A percentile compares a stretch with the other conserved stretches of the same genome.
These are phyloP conservation scores for Lasioglossum malachurum DNA, from an alignment of 2,888 invertebrate genomes.

Conservation along the genomic window DNA sequence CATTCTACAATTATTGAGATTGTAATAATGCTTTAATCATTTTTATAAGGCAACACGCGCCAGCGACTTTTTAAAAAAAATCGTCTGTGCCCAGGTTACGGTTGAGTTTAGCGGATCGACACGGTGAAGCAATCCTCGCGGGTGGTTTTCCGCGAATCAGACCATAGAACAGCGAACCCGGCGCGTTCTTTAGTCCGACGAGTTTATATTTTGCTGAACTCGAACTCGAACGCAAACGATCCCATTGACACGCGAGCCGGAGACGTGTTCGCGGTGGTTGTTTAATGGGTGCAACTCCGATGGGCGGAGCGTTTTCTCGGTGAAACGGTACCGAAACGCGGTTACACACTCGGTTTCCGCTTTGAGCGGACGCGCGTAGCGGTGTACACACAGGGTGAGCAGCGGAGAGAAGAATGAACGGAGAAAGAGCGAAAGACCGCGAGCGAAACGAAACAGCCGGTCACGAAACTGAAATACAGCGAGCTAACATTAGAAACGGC, in stretches of 20 bases:
- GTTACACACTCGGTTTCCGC: constrained; percentile 67
- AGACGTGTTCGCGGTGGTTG: not conserved
- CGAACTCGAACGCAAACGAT: not conserved
- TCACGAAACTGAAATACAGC: constrained; percentile 60
- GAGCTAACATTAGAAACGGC: constrained; percentile 64
- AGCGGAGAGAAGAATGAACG: constrained; percentile 37
- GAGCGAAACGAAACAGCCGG: constrained; percentile 2
- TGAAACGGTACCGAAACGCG: constrained; percentile 68
- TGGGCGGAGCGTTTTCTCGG: constrained; percentile 54
- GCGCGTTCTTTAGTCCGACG: not conserved
- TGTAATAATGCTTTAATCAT: too few species aligned
- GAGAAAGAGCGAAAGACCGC: constrained; percentile 16
- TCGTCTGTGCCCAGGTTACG: too few species aligned
- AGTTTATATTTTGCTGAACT: not conserved
- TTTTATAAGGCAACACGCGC: too few species aligned
- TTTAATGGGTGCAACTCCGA: constrained; percentile 39
- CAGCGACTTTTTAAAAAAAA: too few species aligned
- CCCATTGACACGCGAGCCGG: constrained; percentile 1
- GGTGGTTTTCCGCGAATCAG: not conserved
- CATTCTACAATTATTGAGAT: too few species aligned
- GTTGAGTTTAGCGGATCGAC: not conserved
- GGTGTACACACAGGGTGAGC: constrained; percentile 51
- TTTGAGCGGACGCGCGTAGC: constrained; percentile 54
- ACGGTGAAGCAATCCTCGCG: not conserved
- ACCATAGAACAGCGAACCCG: not conserved